Base-by-base conservation (phyloP, 2,113 vertebrate species). In the Chamaetylas fuelleborni region DNA sequence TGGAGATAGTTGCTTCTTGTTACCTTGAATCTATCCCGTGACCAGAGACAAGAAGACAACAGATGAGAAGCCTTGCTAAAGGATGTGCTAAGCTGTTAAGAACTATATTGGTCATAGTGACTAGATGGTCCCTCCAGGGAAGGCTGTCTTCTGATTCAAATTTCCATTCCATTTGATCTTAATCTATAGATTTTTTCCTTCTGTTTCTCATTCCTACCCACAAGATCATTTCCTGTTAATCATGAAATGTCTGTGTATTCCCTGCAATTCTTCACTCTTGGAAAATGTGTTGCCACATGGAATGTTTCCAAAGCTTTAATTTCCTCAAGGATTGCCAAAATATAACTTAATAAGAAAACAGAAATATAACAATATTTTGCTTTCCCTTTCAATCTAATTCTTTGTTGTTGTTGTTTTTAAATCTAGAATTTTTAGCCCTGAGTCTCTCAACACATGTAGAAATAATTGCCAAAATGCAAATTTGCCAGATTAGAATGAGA, bases 261-360 rank as follows among this genome's bases (percentile, higher is more conserved):
- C 64, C 42, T 66, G 60, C 28, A 71, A 56, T 77, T 90, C 78
- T 94, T 96, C 67, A 82, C 51, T 96, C 89, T 66, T 81, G 87
- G 78, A 77, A 95, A 94, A 95, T 11, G 12, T 73, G 76, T 97
- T 94, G 66, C 88, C 86, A 80, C 3, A 4, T 95, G 93, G 93
- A 94, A 88, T 83, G 47, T 77, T 95, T 97, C 96, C 93, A 90
- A 93, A 88, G 82, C 48, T 96, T 91, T 77, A n/a, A 80, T 91
- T 94, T 94, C 78, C 67, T 65, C 34, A 70, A 81, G 67, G 88
- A 78, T 82, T 94, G 90, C 85, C 88, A 95, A 95, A 94, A 95
- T 86, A 88, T 54, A 94, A 86, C 82, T 94, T 96, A 77, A 93
- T 93, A 94, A 94, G 88, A 96, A 94, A 96, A 89, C 90, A 96